A percentile compares a stretch with the other conserved stretches of the same genome.
Evolutionary conservation across 92 coral and sea anemone species (phyloP).

Genomic region (Phenganax marumi): DNA sequence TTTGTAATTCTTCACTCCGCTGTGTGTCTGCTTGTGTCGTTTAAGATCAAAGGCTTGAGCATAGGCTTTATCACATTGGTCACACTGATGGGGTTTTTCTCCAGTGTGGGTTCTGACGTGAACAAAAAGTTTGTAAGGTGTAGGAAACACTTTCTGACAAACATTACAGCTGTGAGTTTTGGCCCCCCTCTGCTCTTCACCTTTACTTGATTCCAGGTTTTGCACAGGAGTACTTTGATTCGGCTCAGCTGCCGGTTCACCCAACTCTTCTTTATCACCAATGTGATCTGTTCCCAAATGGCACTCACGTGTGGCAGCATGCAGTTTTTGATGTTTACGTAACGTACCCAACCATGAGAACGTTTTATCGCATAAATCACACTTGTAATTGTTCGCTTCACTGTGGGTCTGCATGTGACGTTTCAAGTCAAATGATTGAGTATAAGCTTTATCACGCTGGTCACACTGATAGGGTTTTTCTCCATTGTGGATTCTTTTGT

Average conservation of each 20-base stretch:
- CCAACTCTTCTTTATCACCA: not conserved
- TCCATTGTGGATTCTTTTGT: constrained; percentile 1
- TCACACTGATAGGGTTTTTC: constrained; percentile 13
- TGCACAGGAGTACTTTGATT: not conserved
- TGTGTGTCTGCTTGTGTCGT: constrained; percentile 21
- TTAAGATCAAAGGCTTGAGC: not conserved
- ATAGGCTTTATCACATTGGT: constrained; percentile 10
- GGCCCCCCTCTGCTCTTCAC: not conserved
- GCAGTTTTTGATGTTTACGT: constrained; percentile 15
- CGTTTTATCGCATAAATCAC: constrained; percentile 12
- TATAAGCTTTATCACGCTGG: constrained; percentile 7
- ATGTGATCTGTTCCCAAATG: not conserved
- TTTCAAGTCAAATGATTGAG: not conserved
- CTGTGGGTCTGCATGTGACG: constrained; percentile 25
- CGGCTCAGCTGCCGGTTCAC: not conserved
- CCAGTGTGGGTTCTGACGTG: constrained; percentile 1
- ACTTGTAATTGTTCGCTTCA: not conserved
- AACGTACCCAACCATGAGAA: constrained; percentile 5
- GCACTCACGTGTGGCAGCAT: not conserved
- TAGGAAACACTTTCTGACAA: constrained; percentile 1
- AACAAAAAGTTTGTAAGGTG: not conserved
- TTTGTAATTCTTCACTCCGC: constrained; percentile 4
- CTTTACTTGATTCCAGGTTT: not conserved
- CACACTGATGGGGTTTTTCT: constrained; percentile 21
- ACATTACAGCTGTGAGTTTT: not conserved